A percentile compares a stretch with the other conserved stretches of the same genome.
Conservation (phyloP, 1,140 invertebrate species). For the Thrips palmi region DNA sequence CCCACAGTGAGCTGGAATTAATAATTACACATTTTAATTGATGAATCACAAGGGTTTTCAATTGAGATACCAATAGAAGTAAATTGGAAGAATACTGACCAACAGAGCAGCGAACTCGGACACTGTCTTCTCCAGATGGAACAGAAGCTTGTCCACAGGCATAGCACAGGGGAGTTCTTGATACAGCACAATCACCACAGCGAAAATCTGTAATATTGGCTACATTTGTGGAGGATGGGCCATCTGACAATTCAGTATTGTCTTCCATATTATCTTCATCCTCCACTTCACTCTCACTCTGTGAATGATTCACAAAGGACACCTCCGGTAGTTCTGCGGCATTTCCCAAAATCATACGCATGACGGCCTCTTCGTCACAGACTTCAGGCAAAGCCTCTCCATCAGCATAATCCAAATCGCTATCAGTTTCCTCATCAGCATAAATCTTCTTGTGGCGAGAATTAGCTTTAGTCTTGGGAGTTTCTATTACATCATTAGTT, state of each 20-base stretch:
- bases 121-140: constrained; percentile 21
- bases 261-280: constrained; percentile 17
- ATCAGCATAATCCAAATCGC: neutral
- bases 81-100: constrained; percentile 13
- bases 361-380: neutral
- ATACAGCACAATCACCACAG: constrained; percentile 27
- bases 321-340: too few species aligned
- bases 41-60: constrained; percentile 1
- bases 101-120: constrained; percentile 15
- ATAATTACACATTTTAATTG: constrained; percentile 3
- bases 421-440: neutral
- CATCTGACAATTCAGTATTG: constrained; percentile 22
- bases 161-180: constrained; percentile 26
- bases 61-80: neutral
- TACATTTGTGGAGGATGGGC: constrained; percentile 20
- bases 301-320: too few species aligned
- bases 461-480: constrained; percentile 2
- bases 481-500: neutral
- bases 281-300: constrained; percentile 21
- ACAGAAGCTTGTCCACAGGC: constrained; percentile 24
- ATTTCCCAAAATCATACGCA: neutral
- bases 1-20: constrained; percentile 30
- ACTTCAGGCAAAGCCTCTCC: neutral
- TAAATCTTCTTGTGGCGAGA: neutral
- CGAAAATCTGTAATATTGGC: constrained; percentile 25